Base-by-base conservation (phyloP, 1,140 invertebrate species). In the Nomia melanderi region DNA sequence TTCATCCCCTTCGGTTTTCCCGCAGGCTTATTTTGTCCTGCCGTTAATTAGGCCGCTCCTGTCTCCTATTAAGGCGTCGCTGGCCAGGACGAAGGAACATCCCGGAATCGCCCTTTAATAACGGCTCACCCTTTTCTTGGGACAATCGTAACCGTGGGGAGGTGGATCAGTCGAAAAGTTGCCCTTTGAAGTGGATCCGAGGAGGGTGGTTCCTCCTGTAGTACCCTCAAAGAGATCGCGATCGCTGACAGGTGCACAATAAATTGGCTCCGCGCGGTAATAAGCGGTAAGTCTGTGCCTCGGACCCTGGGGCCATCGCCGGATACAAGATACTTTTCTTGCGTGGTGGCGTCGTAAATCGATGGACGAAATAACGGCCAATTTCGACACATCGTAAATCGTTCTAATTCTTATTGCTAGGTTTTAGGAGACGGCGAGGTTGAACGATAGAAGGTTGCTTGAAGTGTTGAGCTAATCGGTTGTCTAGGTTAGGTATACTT, bases 351-450 rank as follows among this genome's bases (percentile, higher is more conserved):
- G 66, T 76, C 80, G 79, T 84, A 83, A 84, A 83, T 83, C 84
- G 81, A 25, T 57, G 27, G 44, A 54, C 79, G 80, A 65, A 87
- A 81, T 74, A 87, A 85, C 83, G 74, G 77, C 83, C 81, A 87
- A 88, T 88, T 87, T 88, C 87, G 86, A 82, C 87, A 88, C 87
- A 80, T 87, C 86, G 81, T 88, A 87, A 87, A 86, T 88, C 78
- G 36, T n/a, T 14, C n/a, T 50, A n/a, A 50, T 29, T 33, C 20
- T 7, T 9, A 50, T 66, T 63, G 65, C 5, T 41, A 11, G 27
- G 27, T 6, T n/a, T 20, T 57, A 29, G 8, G 17, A 29, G 54
- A 29, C 12, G 54, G 4, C n/a, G n/a, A n/a, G n/a, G n/a, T n/a
- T n/a, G n/a, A n/a, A n/a, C n/a, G n/a, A n/a, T n/a, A n/a, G n/a